Conservation (phyloP, 2,113 vertebrate genomes). For the Procavia capensis region DNA sequence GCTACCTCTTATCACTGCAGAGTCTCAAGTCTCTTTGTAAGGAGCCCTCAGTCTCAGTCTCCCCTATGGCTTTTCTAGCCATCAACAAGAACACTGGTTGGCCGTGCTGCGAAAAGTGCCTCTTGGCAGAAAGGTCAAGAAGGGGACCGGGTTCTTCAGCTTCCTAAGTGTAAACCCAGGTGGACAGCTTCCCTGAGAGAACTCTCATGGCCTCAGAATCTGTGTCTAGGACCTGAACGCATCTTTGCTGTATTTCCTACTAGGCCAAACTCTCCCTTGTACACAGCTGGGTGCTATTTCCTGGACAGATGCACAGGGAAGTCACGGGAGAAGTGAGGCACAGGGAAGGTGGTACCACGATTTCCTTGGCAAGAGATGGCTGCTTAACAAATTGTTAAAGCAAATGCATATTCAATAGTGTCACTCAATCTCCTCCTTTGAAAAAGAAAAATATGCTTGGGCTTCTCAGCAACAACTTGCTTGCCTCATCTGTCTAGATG, state of each 20-base stretch:
- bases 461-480: neutral
- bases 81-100: neutral
- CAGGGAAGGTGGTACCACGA: neutral
- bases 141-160: neutral
- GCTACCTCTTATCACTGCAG: neutral
- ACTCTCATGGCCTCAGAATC: neutral
- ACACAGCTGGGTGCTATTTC: neutral
- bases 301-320: neutral
- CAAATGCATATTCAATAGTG: neutral
- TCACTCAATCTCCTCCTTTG: neutral
- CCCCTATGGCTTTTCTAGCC: neutral
- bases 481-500: neutral
- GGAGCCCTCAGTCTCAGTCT: neutral
- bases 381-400: neutral
- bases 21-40: neutral
- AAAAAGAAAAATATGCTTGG: neutral
- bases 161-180: neutral
- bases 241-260: neutral
- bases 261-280: neutral
- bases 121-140: too few relatives aligned
- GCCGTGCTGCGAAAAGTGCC: neutral
- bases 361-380: neutral
- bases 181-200: neutral
- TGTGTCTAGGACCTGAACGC: neutral
- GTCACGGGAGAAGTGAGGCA: neutral